A percentile compares a stretch with the other conserved stretches of the same genome.
phyloP scores from a whole-genome alignment of 2,888 invertebrate genomes.

The Globia sparganii region DNA sequence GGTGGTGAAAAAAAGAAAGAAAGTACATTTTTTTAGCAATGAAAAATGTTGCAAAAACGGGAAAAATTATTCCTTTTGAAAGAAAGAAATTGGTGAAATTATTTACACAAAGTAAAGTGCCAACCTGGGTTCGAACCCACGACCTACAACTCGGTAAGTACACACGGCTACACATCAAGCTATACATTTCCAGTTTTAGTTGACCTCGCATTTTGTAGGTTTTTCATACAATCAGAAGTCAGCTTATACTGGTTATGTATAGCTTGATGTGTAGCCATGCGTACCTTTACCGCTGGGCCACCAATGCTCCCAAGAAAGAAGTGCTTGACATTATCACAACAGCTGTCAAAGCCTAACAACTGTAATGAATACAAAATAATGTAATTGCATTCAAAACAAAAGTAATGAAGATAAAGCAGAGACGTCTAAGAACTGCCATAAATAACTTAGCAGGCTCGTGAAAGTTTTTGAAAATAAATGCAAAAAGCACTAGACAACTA shows the following conservation, averaged over 20 bases:
- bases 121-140: background rate
- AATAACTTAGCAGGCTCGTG: slow-evolving; percentile 58
- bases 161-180: too few species aligned
- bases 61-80: too few species aligned
- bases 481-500: slow-evolving; percentile 65
- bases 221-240: too few species aligned
- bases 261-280: too few species aligned
- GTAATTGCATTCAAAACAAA: slow-evolving; percentile 47
- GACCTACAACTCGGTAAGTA: background rate
- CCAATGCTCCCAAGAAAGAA: background rate
- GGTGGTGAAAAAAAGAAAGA: background rate
- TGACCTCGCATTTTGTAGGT: too few species aligned
- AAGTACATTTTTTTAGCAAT: too few species aligned
- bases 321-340: background rate
- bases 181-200: too few species aligned
- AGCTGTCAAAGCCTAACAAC: background rate
- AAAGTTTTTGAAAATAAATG: slow-evolving; percentile 70
- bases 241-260: too few species aligned
- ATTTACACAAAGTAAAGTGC: background rate
- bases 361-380: slow-evolving; percentile 21
- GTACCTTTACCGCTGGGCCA: background rate
- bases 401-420: slow-evolving; percentile 41
- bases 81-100: background rate
- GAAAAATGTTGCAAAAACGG: too few species aligned
- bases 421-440: slow-evolving; percentile 48